Conservation (phyloP, 2,113 vertebrate species). For the Cyprinus carpio region DNA sequence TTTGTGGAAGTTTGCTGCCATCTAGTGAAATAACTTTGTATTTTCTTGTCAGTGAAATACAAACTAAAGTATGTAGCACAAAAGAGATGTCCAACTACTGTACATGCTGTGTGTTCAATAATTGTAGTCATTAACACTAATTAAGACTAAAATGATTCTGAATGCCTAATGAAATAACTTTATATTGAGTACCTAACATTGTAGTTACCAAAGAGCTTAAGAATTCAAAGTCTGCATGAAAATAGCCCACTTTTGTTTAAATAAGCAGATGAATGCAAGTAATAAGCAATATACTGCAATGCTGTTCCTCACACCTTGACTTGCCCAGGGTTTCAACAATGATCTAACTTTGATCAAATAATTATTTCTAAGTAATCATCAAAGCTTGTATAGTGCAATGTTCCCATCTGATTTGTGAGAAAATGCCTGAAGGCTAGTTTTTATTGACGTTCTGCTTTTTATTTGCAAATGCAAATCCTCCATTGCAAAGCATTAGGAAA, state of each 20-base stretch:
- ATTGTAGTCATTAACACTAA: not conserved
- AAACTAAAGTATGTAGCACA: not conserved
- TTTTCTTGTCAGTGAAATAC: not conserved
- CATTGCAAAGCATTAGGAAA: not conserved
- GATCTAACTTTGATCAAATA: not conserved
- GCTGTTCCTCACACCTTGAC: not conserved
- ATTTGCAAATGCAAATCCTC: not conserved
- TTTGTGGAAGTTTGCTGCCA: not conserved
- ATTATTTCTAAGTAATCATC: not conserved
- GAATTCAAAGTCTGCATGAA: not conserved
- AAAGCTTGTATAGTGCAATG: not conserved
- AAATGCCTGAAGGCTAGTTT: not conserved
- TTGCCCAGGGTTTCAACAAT: not conserved
- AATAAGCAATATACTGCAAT: not conserved
- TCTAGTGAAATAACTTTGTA: conserved; percentile 23
- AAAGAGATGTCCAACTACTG: not conserved
- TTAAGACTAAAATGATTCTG: not conserved
- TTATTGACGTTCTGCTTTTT: not conserved
- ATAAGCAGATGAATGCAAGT: not conserved
- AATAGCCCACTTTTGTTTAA: not conserved
- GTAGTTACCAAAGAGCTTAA: not conserved
- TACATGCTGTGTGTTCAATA: not conserved
- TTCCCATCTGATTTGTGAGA: not conserved
- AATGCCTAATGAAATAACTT: not conserved
- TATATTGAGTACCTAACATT: not conserved